Percentiles rank a stretch among this genome's conserved stretches.
Conservation (phyloP, 2,113 vertebrate genomes). For the Phaethon lepturus region DNA sequence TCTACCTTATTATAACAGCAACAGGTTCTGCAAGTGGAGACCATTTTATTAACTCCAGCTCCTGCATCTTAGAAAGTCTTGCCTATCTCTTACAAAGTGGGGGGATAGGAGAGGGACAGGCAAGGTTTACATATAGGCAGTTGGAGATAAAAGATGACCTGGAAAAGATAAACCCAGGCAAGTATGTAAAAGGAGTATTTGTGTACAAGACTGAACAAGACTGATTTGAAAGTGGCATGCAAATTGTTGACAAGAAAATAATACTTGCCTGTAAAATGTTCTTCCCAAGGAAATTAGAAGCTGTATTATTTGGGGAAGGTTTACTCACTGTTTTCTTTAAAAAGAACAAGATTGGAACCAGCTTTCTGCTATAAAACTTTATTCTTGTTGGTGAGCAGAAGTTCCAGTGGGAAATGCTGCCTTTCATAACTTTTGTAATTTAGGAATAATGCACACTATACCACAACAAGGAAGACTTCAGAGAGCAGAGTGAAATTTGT, state of each 20-base stretch:
- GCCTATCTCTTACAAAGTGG: not conserved
- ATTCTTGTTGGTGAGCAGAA: not conserved
- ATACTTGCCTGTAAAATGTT: not conserved
- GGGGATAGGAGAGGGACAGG: not conserved
- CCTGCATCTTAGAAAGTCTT: not conserved
- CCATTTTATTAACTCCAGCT: not conserved
- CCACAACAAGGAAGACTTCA: not conserved
- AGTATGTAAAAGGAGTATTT: not conserved
- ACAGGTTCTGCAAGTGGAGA: not conserved
- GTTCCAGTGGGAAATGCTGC: not conserved
- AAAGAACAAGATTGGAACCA: not conserved
- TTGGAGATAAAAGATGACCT: not conserved
- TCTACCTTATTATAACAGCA: not conserved
- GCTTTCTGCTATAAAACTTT: not conserved
- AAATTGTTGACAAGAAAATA: not conserved
- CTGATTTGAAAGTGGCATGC: not conserved
- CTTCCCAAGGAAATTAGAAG: not conserved
- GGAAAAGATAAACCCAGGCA: not conserved
- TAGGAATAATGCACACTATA: not conserved
- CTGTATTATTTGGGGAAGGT: not conserved
- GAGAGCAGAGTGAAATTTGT: not conserved
- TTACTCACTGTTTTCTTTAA: not conserved
- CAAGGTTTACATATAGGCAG: not conserved
- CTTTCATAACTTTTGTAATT: not conserved
- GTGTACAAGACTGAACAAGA: not conserved